Conservation (phyloP, 2,113 vertebrate species). For the Atractosteus spatula region DNA sequence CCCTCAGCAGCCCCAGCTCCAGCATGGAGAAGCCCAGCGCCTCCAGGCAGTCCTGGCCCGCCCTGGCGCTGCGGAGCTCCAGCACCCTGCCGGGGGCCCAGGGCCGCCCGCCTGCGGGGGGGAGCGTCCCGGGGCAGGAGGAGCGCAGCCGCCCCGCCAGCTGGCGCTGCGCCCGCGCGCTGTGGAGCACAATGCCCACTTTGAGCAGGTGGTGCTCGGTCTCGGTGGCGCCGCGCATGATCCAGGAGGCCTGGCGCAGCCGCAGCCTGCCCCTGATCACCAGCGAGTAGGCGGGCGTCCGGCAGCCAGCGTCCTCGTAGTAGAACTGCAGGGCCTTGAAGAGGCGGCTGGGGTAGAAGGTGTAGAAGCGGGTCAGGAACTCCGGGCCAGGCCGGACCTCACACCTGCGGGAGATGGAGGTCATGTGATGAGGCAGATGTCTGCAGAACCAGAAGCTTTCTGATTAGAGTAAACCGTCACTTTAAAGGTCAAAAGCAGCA, state of each 20-base stretch:
- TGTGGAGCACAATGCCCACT: constrained; percentile 82
- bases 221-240: constrained; percentile 80
- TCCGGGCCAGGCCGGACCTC: constrained; percentile 85
- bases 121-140: constrained; percentile 55
- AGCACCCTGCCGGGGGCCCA: constrained; percentile 64
- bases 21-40: constrained; percentile 82
- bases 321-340: constrained; percentile 86
- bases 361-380: constrained; percentile 84
- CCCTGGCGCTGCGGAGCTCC: constrained; percentile 74
- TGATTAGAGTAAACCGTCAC: too few relatives aligned
- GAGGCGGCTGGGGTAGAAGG: constrained; percentile 75
- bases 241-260: constrained; percentile 84
- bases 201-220: constrained; percentile 81
- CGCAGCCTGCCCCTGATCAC: constrained; percentile 80
- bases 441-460: too few relatives aligned
- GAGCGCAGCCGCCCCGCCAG: constrained; percentile 57
- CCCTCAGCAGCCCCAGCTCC: constrained; percentile 76
- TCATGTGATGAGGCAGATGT: neutral
- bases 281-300: constrained; percentile 76
- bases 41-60: constrained; percentile 58
- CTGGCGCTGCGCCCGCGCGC: constrained; percentile 57
- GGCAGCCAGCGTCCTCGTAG: constrained; percentile 76
- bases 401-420: constrained; percentile 61
- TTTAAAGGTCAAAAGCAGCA: too few relatives aligned
- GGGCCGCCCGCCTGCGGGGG: constrained; percentile 8